These are phyloP conservation scores for Diaperis boleti DNA, from an alignment of 2,888 invertebrate genomes.

Conservation along the genomic window DNA sequence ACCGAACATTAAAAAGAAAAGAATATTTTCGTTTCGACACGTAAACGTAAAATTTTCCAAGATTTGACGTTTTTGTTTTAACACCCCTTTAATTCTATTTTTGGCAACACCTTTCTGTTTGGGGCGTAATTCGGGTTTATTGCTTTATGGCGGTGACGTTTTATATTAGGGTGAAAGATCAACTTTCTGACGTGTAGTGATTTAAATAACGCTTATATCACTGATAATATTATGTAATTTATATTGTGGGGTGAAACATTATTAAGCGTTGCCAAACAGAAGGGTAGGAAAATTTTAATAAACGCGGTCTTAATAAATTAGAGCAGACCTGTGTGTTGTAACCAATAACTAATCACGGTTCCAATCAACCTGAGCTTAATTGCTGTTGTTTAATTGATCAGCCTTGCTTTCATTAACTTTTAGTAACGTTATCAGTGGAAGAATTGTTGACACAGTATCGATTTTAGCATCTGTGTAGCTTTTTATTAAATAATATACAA, in stretches of 20 bases:
- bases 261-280: neutral
- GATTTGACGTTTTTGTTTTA: slow-evolving; percentile 1
- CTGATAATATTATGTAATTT: slow-evolving; percentile 10
- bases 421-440: too few relatives aligned
- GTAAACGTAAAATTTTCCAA: neutral
- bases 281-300: neutral
- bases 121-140: slow-evolving; percentile 11
- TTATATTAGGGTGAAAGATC: slow-evolving; percentile 4
- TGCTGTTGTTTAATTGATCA: neutral
- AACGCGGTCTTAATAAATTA: slow-evolving; percentile 1
- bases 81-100: neutral
- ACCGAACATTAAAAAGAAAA: slow-evolving; percentile 2
- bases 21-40: neutral
- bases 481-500: too few relatives aligned
- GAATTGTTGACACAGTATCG: too few relatives aligned
- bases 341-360: neutral
- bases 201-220: slow-evolving; percentile 4
- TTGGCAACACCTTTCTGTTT: slow-evolving; percentile 9
- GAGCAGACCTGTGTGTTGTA: neutral
- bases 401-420: neutral
- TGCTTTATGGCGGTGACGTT: slow-evolving; percentile 18
- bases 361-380: neutral
- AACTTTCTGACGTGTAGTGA: slow-evolving; percentile 2
- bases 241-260: slow-evolving; percentile 3
- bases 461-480: too few relatives aligned